phyloP scores from a whole-genome alignment of 2,113 vertebrate species.

The Atrichornis clamosus region DNA sequence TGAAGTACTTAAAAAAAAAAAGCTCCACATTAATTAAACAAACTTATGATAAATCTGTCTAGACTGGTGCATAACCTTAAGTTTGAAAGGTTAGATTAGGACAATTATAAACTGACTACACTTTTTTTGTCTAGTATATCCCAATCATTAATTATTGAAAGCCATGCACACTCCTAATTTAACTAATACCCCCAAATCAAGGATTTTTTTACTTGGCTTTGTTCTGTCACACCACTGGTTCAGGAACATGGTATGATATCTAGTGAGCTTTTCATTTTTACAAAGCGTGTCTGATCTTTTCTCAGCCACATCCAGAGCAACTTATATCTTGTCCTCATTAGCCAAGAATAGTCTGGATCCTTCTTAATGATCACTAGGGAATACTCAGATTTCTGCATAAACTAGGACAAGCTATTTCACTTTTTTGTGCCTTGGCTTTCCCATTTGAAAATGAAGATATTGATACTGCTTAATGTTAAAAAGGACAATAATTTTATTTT shows the following conservation, averaged over 20 bases:
- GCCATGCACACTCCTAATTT: neutral
- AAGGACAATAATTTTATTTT: neutral
- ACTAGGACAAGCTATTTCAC: neutral
- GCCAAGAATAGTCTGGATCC: neutral
- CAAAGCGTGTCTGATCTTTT: neutral
- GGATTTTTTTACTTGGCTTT: neutral
- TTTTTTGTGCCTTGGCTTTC: neutral
- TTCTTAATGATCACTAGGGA: neutral
- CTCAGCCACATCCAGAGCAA: neutral
- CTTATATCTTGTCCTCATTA: constrained; percentile 17
- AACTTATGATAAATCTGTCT: neutral
- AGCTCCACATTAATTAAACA: neutral
- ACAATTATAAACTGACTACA: neutral
- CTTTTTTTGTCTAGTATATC: neutral
- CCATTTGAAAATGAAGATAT: neutral
- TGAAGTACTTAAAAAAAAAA: neutral
- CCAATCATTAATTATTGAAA: neutral
- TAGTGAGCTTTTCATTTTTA: neutral
- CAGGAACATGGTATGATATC: neutral
- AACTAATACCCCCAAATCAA: neutral
- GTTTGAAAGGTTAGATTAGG: neutral
- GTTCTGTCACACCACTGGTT: neutral
- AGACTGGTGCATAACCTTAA: neutral
- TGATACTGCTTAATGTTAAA: neutral
- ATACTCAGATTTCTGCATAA: neutral